These are phyloP conservation scores for cat (Felis catus) DNA, from an alignment of 2,113 vertebrate species.

Conservation along the genomic window DNA sequence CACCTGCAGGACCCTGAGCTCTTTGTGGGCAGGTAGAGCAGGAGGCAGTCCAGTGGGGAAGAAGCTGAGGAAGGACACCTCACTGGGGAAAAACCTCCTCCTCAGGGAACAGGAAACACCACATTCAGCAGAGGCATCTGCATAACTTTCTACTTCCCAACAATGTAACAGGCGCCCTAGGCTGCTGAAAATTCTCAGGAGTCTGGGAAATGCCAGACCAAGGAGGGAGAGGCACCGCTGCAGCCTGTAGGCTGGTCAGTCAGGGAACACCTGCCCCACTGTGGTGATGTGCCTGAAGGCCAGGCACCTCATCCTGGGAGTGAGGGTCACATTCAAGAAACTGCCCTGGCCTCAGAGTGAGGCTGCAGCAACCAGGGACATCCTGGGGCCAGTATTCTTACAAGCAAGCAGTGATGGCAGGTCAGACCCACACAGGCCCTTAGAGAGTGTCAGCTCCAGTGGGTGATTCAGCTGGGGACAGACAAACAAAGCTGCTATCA, in stretches of 20 bases:
- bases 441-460: neutral
- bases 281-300: neutral
- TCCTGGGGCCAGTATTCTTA: neutral
- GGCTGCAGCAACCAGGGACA: neutral
- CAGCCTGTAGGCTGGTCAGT: neutral
- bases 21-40: neutral
- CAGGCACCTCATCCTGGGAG: neutral
- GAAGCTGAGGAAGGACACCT: neutral
- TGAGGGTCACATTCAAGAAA: too few relatives aligned
- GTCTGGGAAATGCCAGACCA: neutral
- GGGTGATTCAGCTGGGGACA: neutral
- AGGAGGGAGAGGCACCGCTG: neutral
- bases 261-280: fast-evolving
- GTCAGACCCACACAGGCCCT: neutral
- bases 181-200: neutral
- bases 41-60: fast-evolving
- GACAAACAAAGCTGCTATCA: neutral
- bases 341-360: neutral
- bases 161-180: neutral
- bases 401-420: neutral
- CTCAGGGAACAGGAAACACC: neutral
- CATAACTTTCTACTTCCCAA: neutral
- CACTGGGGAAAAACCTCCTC: neutral
- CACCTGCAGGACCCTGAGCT: neutral
- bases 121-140: neutral